phyloP scores from a whole-genome alignment of 2,113 vertebrate genomes.

The Ramphastos sulfuratus region DNA sequence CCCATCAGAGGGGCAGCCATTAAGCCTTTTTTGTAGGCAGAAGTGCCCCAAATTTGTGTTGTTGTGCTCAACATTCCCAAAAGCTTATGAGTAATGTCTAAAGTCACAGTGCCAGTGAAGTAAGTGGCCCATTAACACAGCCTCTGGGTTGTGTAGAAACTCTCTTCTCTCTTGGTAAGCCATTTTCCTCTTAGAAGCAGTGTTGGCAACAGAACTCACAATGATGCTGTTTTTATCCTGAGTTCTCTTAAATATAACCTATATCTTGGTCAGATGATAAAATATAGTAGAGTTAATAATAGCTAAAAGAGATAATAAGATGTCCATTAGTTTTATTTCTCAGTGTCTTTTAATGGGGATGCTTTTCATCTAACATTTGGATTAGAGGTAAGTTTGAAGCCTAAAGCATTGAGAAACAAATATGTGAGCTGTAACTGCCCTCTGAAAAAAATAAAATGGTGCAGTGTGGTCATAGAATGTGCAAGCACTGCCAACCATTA shows the following conservation, averaged over 20 bases:
- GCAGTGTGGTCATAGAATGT: not conserved
- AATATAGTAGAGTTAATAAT: not conserved
- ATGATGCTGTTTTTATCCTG: not conserved
- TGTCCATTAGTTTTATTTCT: not conserved
- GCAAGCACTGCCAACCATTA: not conserved
- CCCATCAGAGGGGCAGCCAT: not conserved
- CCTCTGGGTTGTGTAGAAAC: not conserved
- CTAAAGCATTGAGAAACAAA: not conserved
- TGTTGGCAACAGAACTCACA: not conserved
- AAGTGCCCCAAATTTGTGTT: not conserved
- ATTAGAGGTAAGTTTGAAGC: not conserved
- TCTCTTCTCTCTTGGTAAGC: not conserved
- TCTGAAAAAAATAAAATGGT: not conserved
- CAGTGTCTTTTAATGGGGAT: not conserved
- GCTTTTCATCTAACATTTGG: not conserved
- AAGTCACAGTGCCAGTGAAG: not conserved
- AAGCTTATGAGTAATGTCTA: not conserved
- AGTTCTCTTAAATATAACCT: not conserved
- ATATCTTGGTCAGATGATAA: not conserved
- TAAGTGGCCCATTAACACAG: not conserved
- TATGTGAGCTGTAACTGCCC: not conserved
- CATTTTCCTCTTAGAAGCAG: not conserved
- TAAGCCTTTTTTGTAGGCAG: not conserved
- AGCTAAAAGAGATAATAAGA: not conserved
- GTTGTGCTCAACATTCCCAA: not conserved